Percentiles rank a stretch among this genome's conserved stretches.
These are phyloP conservation scores for Dione vanillae DNA, from an alignment of 2,888 invertebrate species.

Conservation along the genomic window DNA sequence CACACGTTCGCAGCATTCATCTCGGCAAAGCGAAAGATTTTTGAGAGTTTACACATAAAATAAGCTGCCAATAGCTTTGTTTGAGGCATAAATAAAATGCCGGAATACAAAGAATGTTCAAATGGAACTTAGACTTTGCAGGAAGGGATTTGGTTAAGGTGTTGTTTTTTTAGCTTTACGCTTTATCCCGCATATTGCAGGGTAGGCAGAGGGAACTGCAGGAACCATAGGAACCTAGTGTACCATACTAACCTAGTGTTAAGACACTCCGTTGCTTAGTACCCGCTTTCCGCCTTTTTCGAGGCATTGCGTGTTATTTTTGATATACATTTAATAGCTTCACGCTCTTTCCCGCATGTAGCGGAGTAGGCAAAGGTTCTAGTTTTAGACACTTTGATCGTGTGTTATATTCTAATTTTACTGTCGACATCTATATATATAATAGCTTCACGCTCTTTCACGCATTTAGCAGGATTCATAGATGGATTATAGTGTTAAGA, in stretches of 20 bases:
- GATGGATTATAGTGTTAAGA: not conserved
- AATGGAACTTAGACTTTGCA: slow-evolving; percentile 18
- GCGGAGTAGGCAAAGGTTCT: not conserved
- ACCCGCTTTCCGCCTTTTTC: too few species aligned
- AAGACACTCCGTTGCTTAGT: too few species aligned
- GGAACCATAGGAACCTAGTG: too few species aligned
- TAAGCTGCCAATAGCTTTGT: slow-evolving; percentile 42
- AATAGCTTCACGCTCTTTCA: not conserved
- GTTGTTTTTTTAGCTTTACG: not conserved
- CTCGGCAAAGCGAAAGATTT: slow-evolving; percentile 18
- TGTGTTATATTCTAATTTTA: too few species aligned
- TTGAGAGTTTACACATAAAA: slow-evolving; percentile 27
- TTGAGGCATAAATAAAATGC: slow-evolving; percentile 40
- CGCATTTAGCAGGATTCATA: not conserved
- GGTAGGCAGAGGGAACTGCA: not conserved
- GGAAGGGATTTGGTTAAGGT: slow-evolving; percentile 3
- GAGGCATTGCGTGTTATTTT: too few species aligned
- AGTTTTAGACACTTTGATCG: not conserved
- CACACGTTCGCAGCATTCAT: slow-evolving; percentile 19
- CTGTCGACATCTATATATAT: too few species aligned
- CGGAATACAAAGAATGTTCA: slow-evolving; percentile 32
- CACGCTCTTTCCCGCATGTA: not conserved
- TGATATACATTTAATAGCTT: too few species aligned
- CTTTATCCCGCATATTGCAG: not conserved
- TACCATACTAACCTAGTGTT: too few species aligned